Conservation (phyloP, 2,888 invertebrate species). For the Pachymerium ferrugineum region DNA sequence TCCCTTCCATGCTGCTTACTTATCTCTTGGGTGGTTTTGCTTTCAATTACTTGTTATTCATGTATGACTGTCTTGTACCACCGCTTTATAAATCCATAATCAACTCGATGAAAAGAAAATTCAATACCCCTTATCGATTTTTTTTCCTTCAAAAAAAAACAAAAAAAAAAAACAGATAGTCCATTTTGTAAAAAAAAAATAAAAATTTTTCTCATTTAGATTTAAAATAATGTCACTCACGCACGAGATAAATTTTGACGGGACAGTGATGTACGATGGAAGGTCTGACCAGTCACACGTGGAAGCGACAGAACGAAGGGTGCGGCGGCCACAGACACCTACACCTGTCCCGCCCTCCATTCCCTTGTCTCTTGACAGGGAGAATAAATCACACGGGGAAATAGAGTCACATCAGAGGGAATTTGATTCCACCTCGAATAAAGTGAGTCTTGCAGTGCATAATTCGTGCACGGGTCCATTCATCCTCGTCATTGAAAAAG, state of each 20-base stretch:
- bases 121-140: no score
- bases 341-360: slow-evolving; percentile 14
- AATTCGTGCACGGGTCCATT: slow-evolving; percentile 21
- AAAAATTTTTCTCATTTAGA: background rate
- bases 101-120: no score
- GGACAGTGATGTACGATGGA: slow-evolving; percentile 2
- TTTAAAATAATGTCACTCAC: slow-evolving; percentile 17
- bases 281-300: slow-evolving; percentile 13
- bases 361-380: background rate
- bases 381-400: slow-evolving; percentile 14
- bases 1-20: no score
- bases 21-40: no score
- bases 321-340: slow-evolving; percentile 8
- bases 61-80: no score
- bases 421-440: slow-evolving; percentile 18
- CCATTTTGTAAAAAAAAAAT: no score
- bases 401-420: slow-evolving; percentile 10
- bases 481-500: slow-evolving; percentile 18
- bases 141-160: no score
- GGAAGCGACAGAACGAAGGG: background rate
- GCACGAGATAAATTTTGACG: slow-evolving; percentile 1
- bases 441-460: slow-evolving; percentile 15
- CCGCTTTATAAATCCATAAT: no score
- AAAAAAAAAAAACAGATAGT: no score
- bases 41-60: no score